These are phyloP conservation scores for Mallotus villosus DNA, from an alignment of 2,797 vertebrate species.

Conservation along the genomic window DNA sequence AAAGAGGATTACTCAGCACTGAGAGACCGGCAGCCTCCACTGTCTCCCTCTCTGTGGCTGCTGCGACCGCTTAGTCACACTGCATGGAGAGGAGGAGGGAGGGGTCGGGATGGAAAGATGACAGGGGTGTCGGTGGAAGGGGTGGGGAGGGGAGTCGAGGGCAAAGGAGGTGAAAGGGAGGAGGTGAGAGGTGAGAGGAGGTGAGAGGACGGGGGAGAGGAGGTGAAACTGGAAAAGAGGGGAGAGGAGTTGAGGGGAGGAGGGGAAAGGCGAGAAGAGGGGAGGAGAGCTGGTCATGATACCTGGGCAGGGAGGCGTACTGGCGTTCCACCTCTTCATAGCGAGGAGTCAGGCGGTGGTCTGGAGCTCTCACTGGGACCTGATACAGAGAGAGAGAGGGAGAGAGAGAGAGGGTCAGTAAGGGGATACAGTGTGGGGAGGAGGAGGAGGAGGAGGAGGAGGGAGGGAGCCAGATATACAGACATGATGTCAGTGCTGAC, in stretches of 20 bases:
- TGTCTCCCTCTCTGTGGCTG: neutral
- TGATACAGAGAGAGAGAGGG: conserved; percentile 47
- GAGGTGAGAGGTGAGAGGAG: neutral
- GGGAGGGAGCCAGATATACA: too few relatives aligned
- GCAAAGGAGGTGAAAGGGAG: neutral
- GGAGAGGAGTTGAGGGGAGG: neutral
- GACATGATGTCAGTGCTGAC: too few relatives aligned
- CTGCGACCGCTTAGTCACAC: neutral
- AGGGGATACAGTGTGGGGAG: too few relatives aligned
- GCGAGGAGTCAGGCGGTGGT: conserved; percentile 76
- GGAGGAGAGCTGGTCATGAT: neutral
- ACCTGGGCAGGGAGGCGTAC: conserved; percentile 92
- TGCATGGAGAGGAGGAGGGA: conserved; percentile 24
- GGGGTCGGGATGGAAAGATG: conserved; percentile 16
- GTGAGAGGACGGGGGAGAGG: neutral
- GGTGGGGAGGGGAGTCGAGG: conserved; percentile 28
- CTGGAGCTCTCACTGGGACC: conserved; percentile 82
- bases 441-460: too few relatives aligned
- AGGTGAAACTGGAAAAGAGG: neutral
- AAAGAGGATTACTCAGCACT: conserved; percentile 16
- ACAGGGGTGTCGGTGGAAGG: conserved; percentile 15
- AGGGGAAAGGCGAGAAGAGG: neutral
- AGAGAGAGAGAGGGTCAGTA: neutral
- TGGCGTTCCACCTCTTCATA: conserved; percentile 89
- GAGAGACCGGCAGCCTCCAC: neutral